Percentiles rank a stretch among this genome's conserved stretches.
phyloP scores from a whole-genome alignment of 1,140 invertebrate genomes.

The Tetramorium simillimum region DNA sequence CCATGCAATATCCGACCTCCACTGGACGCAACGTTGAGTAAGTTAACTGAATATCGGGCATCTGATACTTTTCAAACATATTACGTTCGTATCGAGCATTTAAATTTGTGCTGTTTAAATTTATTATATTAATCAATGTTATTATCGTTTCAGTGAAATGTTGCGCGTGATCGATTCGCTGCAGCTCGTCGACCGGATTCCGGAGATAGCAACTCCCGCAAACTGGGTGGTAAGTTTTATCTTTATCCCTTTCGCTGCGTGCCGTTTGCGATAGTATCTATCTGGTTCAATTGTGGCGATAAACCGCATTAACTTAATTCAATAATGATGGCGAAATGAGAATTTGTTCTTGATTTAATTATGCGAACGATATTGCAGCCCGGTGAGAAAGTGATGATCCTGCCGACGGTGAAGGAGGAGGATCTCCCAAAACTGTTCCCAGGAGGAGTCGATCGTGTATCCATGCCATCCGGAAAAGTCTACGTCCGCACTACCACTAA shows the following conservation, averaged over 20 bases:
- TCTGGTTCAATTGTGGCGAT: neutral
- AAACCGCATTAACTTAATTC: neutral
- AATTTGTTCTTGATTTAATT: slow-evolving; percentile 7
- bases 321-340: neutral
- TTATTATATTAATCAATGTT: slow-evolving; percentile 3
- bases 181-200: slow-evolving; percentile 90
- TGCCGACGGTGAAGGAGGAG: slow-evolving; percentile 90
- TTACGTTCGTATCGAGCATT: neutral
- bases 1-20: slow-evolving; percentile 96
- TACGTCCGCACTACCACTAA: slow-evolving; percentile 92
- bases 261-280: neutral
- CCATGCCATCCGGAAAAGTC: slow-evolving; percentile 92
- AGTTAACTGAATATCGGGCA: slow-evolving; percentile 81
- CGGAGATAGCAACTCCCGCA: slow-evolving; percentile 93
- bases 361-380: slow-evolving; percentile 85
- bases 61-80: neutral
- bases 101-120: slow-evolving; percentile 3
- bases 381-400: slow-evolving; percentile 93
- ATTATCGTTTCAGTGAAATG: slow-evolving; percentile 90
- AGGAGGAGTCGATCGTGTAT: slow-evolving; percentile 88
- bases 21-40: slow-evolving; percentile 97
- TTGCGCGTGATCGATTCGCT: slow-evolving; percentile 95
- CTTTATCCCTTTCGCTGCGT: neutral
- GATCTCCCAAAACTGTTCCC: slow-evolving; percentile 91
- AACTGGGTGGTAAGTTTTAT: slow-evolving; percentile 92